Evolutionary conservation across 2,113 vertebrate genomes (phyloP).

Genomic region (Geococcyx californianus): DNA sequence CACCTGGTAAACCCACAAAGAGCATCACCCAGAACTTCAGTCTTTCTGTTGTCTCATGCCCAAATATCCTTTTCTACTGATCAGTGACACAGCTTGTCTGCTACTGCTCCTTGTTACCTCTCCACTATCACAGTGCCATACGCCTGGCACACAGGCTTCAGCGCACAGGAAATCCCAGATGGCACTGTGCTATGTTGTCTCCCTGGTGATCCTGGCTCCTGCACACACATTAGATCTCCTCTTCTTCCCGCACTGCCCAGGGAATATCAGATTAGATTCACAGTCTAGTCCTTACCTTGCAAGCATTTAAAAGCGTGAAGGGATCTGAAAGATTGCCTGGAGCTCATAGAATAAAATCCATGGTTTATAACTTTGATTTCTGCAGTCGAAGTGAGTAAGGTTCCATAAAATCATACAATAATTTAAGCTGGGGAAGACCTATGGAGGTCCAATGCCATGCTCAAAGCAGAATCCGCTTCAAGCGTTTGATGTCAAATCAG

Average conservation of each 20-base stretch:
- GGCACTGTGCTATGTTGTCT: accelerated
- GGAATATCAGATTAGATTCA: neutral
- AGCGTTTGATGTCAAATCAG: neutral
- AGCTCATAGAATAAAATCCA: neutral
- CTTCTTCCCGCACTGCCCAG: neutral
- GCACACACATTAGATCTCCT: neutral
- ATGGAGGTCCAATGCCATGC: neutral
- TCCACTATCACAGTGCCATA: neutral
- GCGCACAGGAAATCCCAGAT: neutral
- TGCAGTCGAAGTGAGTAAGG: neutral
- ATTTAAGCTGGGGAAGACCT: neutral
- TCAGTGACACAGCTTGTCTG: neutral
- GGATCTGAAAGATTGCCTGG: neutral
- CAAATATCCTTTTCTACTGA: neutral
- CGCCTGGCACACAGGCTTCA: neutral
- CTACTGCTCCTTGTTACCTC: neutral
- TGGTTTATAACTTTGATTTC: neutral
- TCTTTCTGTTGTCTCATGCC: neutral
- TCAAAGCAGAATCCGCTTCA: neutral
- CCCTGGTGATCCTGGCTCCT: neutral
- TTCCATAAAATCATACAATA: neutral
- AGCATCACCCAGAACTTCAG: neutral
- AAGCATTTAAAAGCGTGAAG: neutral
- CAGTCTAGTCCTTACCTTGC: neutral
- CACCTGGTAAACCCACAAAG: accelerated